Base-by-base conservation (phyloP, 2,888 invertebrate species). In the Lypha dubia region DNA sequence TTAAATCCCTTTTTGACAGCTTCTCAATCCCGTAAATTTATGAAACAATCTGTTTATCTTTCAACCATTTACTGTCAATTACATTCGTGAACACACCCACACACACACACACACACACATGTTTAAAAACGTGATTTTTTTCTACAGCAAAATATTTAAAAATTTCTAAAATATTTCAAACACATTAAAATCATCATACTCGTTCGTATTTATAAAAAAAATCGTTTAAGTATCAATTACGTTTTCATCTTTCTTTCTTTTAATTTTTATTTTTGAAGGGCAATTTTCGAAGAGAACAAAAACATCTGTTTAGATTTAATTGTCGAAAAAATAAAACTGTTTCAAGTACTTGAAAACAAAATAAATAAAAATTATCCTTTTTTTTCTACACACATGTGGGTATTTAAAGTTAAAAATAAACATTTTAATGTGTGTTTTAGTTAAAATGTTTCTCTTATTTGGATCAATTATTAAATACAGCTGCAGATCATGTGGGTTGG, bases 401-500 rank as follows among this genome's bases (percentile, higher is more conserved):
- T 24, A 63, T 56, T 65, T 73, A 15, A 15, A 71, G 15, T 38
- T 56, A 17, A 24, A 80, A 41, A 62, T 44, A 65, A 38, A 73
- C 44, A 49, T 24, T 58, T 65, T 41, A 49, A 73, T 46, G 32
- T 28, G n/a, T n/a, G 20, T 65, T 73, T 79, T 73, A 49, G 32
- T 46, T 60, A 17, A 41, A 41, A 79, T 60, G 22, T 11, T 53
- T 62, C 13, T 63, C 32, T 20, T 46, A 46, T 20, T 56, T 73
- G 46, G 24, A 56, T 44, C 32, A 46, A 53, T 67, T 80, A n/a
- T n/a, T 60, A 62, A 74, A 74, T 74, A 63, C 84, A 84, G 84
- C 84, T 84, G 84, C 75, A 41, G 22, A 76, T 76, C 79, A 84
- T 76, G 75, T 84, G 84, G 84, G 79, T 49, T 80, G 79, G 75